A percentile compares a stretch with the other conserved stretches of the same genome.
Conservation (phyloP, 2,113 vertebrate genomes). For the Myotis yumanensis region DNA sequence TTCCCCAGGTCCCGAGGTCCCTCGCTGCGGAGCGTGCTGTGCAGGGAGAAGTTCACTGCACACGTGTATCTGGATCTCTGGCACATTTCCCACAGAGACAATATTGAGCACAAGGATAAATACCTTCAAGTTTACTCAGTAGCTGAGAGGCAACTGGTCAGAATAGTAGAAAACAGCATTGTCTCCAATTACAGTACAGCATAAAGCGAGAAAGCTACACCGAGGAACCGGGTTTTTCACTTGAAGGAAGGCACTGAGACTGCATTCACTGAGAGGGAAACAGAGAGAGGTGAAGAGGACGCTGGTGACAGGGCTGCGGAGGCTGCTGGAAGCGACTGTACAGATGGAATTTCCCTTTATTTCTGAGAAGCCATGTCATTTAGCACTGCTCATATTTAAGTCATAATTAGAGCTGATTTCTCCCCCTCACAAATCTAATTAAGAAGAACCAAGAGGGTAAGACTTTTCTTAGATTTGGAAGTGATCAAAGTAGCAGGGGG, state of each 20-base stretch:
- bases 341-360: conserved; percentile 28
- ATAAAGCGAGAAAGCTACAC: background rate
- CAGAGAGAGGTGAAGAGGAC: background rate
- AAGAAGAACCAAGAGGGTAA: background rate
- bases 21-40: background rate
- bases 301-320: background rate
- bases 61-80: background rate
- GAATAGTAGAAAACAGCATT: background rate
- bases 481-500: background rate
- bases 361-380: conserved; percentile 30
- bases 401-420: background rate
- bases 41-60: background rate
- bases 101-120: background rate
- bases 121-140: background rate
- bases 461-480: background rate
- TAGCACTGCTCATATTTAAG: background rate
- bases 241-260: background rate
- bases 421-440: background rate
- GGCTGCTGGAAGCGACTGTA: background rate
- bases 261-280: background rate
- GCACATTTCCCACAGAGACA: background rate
- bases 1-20: background rate
- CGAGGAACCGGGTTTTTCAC: background rate
- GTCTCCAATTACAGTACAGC: background rate
- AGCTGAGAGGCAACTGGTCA: background rate